Evolutionary conservation across 35 echinoderm and acorn worm genomes (phyloP).

Genomic region (Heliocidaris tuberculata): DNA sequence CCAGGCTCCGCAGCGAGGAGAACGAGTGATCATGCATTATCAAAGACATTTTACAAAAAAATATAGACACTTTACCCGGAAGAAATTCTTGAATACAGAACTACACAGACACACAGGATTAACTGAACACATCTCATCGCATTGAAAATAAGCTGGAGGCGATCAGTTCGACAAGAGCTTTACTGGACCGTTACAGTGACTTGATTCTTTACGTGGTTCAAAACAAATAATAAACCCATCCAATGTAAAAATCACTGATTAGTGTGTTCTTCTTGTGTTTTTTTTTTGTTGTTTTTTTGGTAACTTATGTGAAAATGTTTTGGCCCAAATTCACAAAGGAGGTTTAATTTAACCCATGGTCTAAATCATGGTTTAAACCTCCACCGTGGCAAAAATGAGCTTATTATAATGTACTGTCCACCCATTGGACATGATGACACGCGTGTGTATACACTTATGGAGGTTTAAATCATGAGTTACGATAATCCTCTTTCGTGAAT

Average conservation of each 20-base stretch:
- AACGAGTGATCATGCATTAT: conserved; percentile 71
- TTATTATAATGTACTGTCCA: too few species aligned
- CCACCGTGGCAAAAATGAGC: too few species aligned
- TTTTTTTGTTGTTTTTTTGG: background rate
- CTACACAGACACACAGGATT: background rate
- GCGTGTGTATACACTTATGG: too few species aligned
- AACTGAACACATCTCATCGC: background rate
- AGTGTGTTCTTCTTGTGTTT: too few species aligned
- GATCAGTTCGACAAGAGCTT: background rate
- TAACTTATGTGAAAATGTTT: background rate
- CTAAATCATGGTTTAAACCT: too few species aligned
- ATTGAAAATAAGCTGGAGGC: background rate
- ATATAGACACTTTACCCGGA: background rate
- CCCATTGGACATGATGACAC: too few species aligned
- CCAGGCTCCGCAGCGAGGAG: conserved; percentile 87
- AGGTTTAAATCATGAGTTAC: too few species aligned
- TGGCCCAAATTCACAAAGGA: too few species aligned
- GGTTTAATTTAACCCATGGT: too few species aligned
- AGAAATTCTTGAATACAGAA: background rate
- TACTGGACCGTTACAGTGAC: background rate
- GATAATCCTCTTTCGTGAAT: too few species aligned
- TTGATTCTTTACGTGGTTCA: background rate
- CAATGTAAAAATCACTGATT: background rate
- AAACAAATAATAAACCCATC: background rate
- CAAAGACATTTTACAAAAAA: background rate